Base-by-base conservation (phyloP, 1,140 invertebrate species). In the Drosophila rhopaloa region DNA sequence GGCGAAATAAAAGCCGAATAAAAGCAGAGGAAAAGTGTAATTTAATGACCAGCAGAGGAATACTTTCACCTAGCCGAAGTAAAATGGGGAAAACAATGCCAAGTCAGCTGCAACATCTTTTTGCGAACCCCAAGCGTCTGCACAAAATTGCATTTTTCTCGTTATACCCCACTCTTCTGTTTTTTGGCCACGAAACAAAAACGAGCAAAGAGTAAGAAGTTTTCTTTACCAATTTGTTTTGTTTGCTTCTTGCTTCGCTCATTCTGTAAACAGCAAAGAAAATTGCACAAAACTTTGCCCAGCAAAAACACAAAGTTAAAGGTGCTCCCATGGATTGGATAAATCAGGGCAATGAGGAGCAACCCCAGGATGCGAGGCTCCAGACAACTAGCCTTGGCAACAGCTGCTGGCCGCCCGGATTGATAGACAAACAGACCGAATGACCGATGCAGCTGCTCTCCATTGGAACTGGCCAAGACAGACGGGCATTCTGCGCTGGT, bases 261-360 rank as follows among this genome's bases (percentile, higher is more conserved):
- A 83, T 89, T 88, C 70, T 77, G 83, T 77, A 88, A 89, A 89
- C 84, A 88, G 76, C 76, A 77, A 83, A 79, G 79, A 86, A 86
- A 83, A 88, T 88, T 82, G 75, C 79, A 65, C 76, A 57, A 58
- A 88, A 88, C 84, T 88, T 88, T 80, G 67, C 27, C 75, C 58
- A 44, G 53, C 77, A 76, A 80, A 81, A 88, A 83, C 74, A 50
- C 50, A 77, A 88, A 83, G 59, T 74, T 77, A 77, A 88, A 89
- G 79, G 76, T 68, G 67, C 66, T 61, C 37, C 57, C 60, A 62
- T 72, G 76, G 71, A 88, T 66, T 73, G 66, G 72, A 76, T 82
- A 79, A 76, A 82, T 82, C 71, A 79, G 79, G 63, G 51, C 65
- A 68, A 70, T 70, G 43, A 71, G 67, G 19, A 41, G 37, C 14